Percentiles rank a stretch among this genome's conserved stretches.
phyloP scores from a whole-genome alignment of 2,113 vertebrate genomes.

The human region GRCh38 chr6:107306501-107307000 shows the following conservation, averaged over 20 bases:
- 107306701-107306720: background rate
- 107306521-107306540: no score
- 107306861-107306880: background rate
- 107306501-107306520: no score
- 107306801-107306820: background rate
- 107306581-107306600: background rate
- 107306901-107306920: background rate
- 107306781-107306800: constrained; percentile 23
- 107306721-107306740: constrained; percentile 23
- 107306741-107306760: background rate
- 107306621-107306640: constrained; percentile 6
- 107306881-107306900: background rate
- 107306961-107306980: background rate
- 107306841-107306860: background rate
- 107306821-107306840: background rate
- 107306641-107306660: constrained; percentile 3
- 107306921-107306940: background rate
- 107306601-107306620: background rate
- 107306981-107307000: background rate
- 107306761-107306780: constrained; percentile 34
- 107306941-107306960: background rate
- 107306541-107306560: background rate
- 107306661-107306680: background rate
- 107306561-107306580: constrained; percentile 29
- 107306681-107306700: background rate